Evolutionary conservation across 2,888 invertebrate genomes (phyloP), one percentile per base, ranked within the genome.

Genomic region (Noctua fimbriata): DNA sequence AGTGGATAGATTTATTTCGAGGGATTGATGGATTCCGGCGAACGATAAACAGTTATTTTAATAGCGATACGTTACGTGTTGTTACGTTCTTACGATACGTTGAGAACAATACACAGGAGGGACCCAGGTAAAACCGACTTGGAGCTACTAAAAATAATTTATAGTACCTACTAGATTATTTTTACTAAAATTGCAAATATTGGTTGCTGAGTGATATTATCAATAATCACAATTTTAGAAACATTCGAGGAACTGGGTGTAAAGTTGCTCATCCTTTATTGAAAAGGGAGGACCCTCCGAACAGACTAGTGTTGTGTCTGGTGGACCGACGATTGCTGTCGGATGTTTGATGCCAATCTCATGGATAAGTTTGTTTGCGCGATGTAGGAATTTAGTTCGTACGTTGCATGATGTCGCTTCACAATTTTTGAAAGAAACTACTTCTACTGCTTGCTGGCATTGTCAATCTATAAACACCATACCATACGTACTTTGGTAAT

Each of bases 401-500:
- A 44, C 18, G 67, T 67, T 44, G 47, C 67, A 18, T 18, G 67
- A 44, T 44, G 67, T 16, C 67, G 18, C 18, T 67, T n/a, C 18
- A 44, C 44, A 66, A 21, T 49, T 41, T 63, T 41, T 78, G 2
- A 16, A 36, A 49, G 6, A 28, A 49, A 18, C 2, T 41, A 21
- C 18, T 63, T 21, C 63, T 44, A 44, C n/a, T 52, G 32, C 41
- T 41, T 49, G 14, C 41, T n/a, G 12, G 55, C 16, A 36, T 36
- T 78, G 5, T 44, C 24, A 28, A 55, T 32, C 18, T 10, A 58
- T 36, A 18, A 84, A 18, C 18, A 24, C 16, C 0, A 67, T 82
- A 89, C 90, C 0, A 67, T 82, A 89, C 90, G 28, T 73, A 88
- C 88, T 88, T 81, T 88, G 95, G 81, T 91, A 93, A 85, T 95